These are phyloP conservation scores for Tholera decimalis DNA, from an alignment of 2,888 invertebrate genomes.

Conservation along the genomic window DNA sequence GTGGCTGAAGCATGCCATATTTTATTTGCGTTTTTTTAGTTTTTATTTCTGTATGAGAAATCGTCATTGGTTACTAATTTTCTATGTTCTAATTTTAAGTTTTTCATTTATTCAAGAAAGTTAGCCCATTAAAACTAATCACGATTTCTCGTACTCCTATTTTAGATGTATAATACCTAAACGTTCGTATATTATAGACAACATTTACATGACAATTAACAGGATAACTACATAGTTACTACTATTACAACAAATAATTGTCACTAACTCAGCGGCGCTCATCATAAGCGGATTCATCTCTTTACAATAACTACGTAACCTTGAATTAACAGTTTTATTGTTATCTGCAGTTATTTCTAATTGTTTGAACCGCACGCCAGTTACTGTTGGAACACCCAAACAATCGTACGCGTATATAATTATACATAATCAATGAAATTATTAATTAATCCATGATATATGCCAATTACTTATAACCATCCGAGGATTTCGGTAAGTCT, in stretches of 20 bases:
- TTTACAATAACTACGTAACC: constrained; percentile 72
- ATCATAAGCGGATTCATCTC: constrained; percentile 60
- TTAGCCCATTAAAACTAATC: neutral
- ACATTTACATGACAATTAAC: constrained; percentile 40
- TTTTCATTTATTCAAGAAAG: neutral
- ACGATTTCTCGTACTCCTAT: constrained; percentile 35
- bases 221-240: constrained; percentile 50
- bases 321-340: constrained; percentile 78
- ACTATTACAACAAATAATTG: constrained; percentile 28
- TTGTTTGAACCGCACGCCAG: constrained; percentile 72
- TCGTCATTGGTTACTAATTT: constrained; percentile 17
- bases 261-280: constrained; percentile 36
- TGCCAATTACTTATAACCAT: constrained; percentile 54
- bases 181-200: constrained; percentile 13
- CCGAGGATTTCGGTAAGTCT: constrained; percentile 75
- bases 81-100: neutral
- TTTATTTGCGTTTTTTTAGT: constrained; percentile 79
- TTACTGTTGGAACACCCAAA: constrained; percentile 63
- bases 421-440: constrained; percentile 25
- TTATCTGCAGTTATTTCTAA: constrained; percentile 74
- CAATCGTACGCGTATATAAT: constrained; percentile 53
- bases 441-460: constrained; percentile 51
- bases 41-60: constrained; percentile 69
- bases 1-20: constrained; percentile 90
- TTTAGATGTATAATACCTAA: constrained; percentile 32